phyloP scores from a whole-genome alignment of 2,797 vertebrate genomes.

The Coilia nasus region DNA sequence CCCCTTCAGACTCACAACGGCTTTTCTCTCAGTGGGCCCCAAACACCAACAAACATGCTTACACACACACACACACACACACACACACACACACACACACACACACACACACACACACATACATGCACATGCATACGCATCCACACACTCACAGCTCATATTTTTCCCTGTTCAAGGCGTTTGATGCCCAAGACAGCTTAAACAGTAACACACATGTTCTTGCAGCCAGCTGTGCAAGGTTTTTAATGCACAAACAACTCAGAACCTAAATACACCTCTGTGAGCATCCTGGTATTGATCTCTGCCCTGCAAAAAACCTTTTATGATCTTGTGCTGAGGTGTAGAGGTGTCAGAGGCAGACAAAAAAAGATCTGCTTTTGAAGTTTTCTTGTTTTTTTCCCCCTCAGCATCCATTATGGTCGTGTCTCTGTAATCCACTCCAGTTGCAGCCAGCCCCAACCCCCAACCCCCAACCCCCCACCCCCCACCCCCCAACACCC shows the following conservation, averaged over 20 bases:
- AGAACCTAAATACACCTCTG: not conserved
- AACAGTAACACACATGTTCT: not conserved
- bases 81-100: slow-evolving; percentile 34
- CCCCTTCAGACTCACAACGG: not conserved
- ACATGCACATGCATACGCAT: slow-evolving; percentile 29
- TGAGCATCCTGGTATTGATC: slow-evolving; percentile 16
- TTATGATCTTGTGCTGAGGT: not conserved
- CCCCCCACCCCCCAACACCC: slow-evolving; percentile 8
- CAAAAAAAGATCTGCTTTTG: slow-evolving; percentile 5
- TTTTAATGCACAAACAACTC: not conserved
- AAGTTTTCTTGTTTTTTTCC: not conserved
- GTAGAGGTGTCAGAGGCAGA: not conserved
- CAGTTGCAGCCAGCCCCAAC: not conserved
- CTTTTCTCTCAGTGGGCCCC: not conserved
- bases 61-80: slow-evolving; percentile 3
- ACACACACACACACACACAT: slow-evolving; percentile 22
- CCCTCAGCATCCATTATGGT: slow-evolving; percentile 7
- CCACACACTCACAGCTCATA: slow-evolving; percentile 27
- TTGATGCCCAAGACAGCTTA: not conserved
- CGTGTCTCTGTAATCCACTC: not conserved
- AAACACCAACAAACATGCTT: slow-evolving; percentile 31
- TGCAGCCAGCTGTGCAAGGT: not conserved
- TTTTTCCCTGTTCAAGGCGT: not conserved
- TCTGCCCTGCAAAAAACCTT: not conserved
- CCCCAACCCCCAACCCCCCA: not conserved